Base-by-base conservation (phyloP, 2,113 vertebrate species). In the Hyaena hyaena region DNA sequence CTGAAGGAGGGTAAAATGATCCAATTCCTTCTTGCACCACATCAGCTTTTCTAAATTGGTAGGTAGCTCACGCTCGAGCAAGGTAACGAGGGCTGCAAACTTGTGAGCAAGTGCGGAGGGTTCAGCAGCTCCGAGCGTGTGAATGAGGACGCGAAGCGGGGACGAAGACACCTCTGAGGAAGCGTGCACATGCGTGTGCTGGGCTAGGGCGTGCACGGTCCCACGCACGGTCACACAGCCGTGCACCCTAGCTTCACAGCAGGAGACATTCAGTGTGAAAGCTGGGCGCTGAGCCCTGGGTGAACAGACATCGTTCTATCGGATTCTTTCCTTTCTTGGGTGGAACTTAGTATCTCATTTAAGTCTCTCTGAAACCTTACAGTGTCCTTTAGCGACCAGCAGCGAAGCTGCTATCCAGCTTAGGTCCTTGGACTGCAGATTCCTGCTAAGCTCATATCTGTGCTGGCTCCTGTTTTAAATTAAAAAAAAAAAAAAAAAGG, bases 101-200 rank as follows among this genome's bases (percentile, higher is more conserved):
- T 61, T 81, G 79, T 63, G 0, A 4, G 61, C 1, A 5, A 69
- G 17, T 8, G 5, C 0, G 0, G 0, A 89, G 24, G 88, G 86
- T 28, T 0, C 8, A 74, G 17, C 1, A 53, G 0, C 83, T 10
- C 5, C 0, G 39, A 55, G n/a, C 43, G 19, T 86, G 35, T 83
- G 66, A 39, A 87, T 1, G 0, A 12, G 83, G 81, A 28, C 12
- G 3, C 0, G 19, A 0, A 23, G 2, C 0, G 4, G 17, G 84
- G 21, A 10, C 23, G 2, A 26, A 95, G 33, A 6, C 76, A 4
- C 0, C 0, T 23, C 43, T 77, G 35, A 74, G 86, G 15, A 80
- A 80, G 0, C 2, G 1, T 14, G 10, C 11, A 2, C 2, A 19
- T 58, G 50, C 0, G 0, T 3, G 31, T 26, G 8, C 33, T 33